Conservation (phyloP, 1,140 invertebrate species). For the Ditylenchus dipsaci region DNA sequence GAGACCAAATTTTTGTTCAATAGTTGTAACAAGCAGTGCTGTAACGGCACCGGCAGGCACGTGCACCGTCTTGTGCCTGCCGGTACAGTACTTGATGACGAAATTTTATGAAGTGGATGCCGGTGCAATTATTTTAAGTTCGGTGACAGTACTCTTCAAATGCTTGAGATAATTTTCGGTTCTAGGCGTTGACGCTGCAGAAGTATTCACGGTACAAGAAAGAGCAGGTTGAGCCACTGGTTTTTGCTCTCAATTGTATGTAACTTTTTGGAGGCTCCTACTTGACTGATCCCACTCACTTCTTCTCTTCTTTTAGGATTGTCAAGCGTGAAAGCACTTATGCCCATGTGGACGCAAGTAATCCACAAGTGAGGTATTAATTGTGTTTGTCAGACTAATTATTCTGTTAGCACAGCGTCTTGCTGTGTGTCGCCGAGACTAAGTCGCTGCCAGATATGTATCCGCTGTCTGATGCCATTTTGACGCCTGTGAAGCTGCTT, state of each 20-base stretch:
- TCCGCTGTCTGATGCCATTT: not conserved
- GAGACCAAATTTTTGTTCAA: no score
- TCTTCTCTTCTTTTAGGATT: conserved; percentile 24
- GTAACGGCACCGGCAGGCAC: no score
- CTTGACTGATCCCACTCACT: conserved; percentile 10
- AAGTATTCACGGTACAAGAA: conserved; percentile 72
- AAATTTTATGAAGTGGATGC: no score
- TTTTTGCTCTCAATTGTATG: conserved; percentile 71
- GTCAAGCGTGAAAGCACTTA: conserved; percentile 67
- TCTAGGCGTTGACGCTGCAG: conserved; percentile 73
- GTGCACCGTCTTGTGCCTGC: no score
- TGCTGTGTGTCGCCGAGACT: conserved; percentile 67
- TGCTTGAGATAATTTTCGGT: no score
- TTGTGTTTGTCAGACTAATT: no score
- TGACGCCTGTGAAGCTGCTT: not conserved
- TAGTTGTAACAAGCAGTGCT: no score
- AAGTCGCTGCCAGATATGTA: conserved; percentile 47
- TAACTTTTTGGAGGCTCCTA: no score
- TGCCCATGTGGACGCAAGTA: conserved; percentile 83
- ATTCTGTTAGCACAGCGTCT: conserved; percentile 67
- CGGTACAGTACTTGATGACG: no score
- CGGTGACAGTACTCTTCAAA: no score
- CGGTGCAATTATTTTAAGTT: no score
- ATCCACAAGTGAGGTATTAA: conserved; percentile 68
- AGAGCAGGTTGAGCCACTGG: conserved; percentile 75